Percentiles rank a stretch among this genome's conserved stretches.
Evolutionary conservation across 1,140 invertebrate species (phyloP).

Genomic region (Meloidogyne chitwoodi): DNA sequence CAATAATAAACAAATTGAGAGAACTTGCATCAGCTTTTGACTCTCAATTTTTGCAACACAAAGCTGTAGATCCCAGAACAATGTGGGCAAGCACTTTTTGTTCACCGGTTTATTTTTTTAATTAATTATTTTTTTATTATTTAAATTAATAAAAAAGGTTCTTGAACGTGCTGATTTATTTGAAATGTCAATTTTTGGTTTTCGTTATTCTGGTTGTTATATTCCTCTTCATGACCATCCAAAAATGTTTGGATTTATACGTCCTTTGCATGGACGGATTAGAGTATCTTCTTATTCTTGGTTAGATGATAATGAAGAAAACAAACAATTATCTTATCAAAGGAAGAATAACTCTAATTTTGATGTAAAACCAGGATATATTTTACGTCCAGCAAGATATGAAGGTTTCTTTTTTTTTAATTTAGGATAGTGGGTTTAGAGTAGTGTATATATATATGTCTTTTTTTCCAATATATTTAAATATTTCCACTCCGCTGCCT

Average conservation of each 20-base stretch:
- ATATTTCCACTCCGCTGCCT: too few species aligned
- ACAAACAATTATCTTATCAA: not conserved
- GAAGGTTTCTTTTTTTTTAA: conserved; percentile 25
- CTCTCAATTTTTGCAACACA: not conserved
- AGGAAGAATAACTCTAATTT: not conserved
- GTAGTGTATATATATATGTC: too few species aligned
- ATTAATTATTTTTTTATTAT: not conserved
- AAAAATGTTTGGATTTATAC: conserved; percentile 40
- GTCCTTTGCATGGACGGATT: conserved; percentile 25
- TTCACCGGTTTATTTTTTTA: not conserved
- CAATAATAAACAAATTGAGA: conserved; percentile 9
- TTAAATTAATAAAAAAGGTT: conserved; percentile 19
- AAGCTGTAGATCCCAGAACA: not conserved
- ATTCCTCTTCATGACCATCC: conserved; percentile 46
- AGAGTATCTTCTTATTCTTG: conserved; percentile 34
- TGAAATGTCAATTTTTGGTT: conserved; percentile 34
- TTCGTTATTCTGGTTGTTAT: conserved; percentile 26
- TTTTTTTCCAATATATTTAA: too few species aligned
- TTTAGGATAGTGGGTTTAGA: too few species aligned
- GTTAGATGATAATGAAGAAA: conserved; percentile 27
- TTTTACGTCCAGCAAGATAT: conserved; percentile 26
- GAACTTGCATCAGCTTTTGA: not conserved
- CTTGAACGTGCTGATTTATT: conserved; percentile 17
- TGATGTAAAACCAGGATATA: not conserved
- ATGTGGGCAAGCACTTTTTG: conserved; percentile 20